phyloP scores from a whole-genome alignment of 2,888 invertebrate genomes.

The Stratiomys singularior region DNA sequence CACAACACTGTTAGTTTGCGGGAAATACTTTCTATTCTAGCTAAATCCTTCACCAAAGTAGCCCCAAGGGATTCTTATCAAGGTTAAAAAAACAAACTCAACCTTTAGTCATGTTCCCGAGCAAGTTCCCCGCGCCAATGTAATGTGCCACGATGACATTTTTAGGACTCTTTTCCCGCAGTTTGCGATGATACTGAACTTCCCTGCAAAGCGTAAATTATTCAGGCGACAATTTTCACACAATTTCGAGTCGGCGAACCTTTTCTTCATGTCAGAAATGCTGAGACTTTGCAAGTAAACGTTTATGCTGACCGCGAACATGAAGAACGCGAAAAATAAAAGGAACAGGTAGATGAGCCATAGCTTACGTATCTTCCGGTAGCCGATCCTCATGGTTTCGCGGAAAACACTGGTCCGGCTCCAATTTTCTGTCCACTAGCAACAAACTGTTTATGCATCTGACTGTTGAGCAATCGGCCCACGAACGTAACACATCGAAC shows the following conservation, averaged over 20 bases:
- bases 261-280: constrained; percentile 48
- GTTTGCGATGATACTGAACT: constrained; percentile 35
- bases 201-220: constrained; percentile 30
- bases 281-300: constrained; percentile 58
- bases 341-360: constrained; percentile 64
- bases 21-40: no score
- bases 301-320: constrained; percentile 65
- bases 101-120: constrained; percentile 84
- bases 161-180: constrained; percentile 53
- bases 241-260: constrained; percentile 47
- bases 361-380: constrained; percentile 62
- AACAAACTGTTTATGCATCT: not conserved
- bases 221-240: constrained; percentile 33
- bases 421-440: not conserved
- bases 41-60: constrained; percentile 1
- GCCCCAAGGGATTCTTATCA: constrained; percentile 10
- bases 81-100: constrained; percentile 50
- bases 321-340: constrained; percentile 65
- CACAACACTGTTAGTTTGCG: not conserved
- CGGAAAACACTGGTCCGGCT: not conserved
- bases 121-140: constrained; percentile 82
- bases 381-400: constrained; percentile 50
- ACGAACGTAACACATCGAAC: not conserved
- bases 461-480: not conserved
- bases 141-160: constrained; percentile 87